Evolutionary conservation across 2,888 invertebrate species (phyloP).

Genomic region (Cheilosia urbana): DNA sequence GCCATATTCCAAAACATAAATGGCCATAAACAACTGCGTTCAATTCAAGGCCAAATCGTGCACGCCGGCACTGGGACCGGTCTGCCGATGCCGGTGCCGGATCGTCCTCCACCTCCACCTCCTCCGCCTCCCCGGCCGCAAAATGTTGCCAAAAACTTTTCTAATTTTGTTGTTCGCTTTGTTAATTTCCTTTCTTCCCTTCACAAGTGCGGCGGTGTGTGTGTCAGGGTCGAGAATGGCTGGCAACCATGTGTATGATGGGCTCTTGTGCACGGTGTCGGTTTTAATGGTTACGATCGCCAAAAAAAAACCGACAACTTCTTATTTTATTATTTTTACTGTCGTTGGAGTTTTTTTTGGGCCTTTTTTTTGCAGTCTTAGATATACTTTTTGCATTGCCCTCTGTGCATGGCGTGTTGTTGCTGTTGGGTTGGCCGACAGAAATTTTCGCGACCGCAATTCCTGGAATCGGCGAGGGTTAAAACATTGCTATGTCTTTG

Average conservation of each 20-base stretch:
- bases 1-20: constrained; percentile 63
- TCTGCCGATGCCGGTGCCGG: constrained; percentile 13
- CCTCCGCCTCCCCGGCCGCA: background rate
- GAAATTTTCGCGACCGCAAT: constrained; percentile 77
- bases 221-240: constrained; percentile 28
- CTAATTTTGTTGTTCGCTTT: constrained; percentile 72
- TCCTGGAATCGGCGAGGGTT: constrained; percentile 74
- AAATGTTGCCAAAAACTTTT: constrained; percentile 72
- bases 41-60: constrained; percentile 76
- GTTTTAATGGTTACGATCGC: constrained; percentile 65
- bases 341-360: constrained; percentile 46
- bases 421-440: constrained; percentile 58
- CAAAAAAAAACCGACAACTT: constrained; percentile 29
- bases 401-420: constrained; percentile 61
- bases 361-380: constrained; percentile 44
- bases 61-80: constrained; percentile 49
- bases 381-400: constrained; percentile 70
- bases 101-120: background rate
- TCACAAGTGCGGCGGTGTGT: constrained; percentile 3
- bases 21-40: constrained; percentile 74
- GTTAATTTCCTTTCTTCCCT: constrained; percentile 60
- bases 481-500: constrained; percentile 67
- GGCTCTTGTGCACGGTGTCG: constrained; percentile 63
- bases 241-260: constrained; percentile 67
- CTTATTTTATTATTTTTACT: constrained; percentile 58